Conservation (phyloP, 2,888 invertebrate genomes). For the Parnassius orleans region DNA sequence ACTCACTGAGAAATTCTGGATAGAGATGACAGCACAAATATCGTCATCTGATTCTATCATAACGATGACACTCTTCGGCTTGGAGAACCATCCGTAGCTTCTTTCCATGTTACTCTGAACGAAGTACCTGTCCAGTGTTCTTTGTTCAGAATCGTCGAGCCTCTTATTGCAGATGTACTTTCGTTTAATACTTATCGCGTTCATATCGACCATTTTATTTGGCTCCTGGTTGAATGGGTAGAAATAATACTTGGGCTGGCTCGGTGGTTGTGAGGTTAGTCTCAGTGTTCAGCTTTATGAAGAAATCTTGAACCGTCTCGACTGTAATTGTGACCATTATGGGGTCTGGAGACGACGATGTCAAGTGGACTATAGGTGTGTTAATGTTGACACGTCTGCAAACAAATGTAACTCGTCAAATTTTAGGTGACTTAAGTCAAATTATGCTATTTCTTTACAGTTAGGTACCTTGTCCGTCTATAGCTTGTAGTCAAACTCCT, state of each 20-base stretch:
- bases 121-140: constrained; percentile 39
- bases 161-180: constrained; percentile 82
- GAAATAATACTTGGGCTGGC: constrained; percentile 77
- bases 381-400: constrained; percentile 61
- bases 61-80: constrained; percentile 80
- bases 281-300: constrained; percentile 61
- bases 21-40: constrained; percentile 88
- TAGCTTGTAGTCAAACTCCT: too few species aligned
- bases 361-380: constrained; percentile 84
- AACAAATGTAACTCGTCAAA: constrained; percentile 28
- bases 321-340: constrained; percentile 83
- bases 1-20: constrained; percentile 86
- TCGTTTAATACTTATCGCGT: constrained; percentile 49
- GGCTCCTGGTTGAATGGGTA: constrained; percentile 73
- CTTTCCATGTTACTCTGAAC: constrained; percentile 40
- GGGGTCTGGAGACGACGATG: constrained; percentile 81
- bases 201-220: constrained; percentile 48
- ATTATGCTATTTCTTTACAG: too few species aligned
- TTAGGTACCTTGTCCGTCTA: too few species aligned
- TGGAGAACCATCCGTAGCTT: constrained; percentile 51
- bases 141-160: constrained; percentile 41
- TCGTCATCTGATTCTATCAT: constrained; percentile 84
- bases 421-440: too few species aligned
- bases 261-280: constrained; percentile 67
- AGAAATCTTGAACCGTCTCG: constrained; percentile 82